Evolutionary conservation across 2,797 vertebrate species (phyloP), one percentile per base, ranked within the genome.

Genomic region (Halcyon smyrnensis): DNA sequence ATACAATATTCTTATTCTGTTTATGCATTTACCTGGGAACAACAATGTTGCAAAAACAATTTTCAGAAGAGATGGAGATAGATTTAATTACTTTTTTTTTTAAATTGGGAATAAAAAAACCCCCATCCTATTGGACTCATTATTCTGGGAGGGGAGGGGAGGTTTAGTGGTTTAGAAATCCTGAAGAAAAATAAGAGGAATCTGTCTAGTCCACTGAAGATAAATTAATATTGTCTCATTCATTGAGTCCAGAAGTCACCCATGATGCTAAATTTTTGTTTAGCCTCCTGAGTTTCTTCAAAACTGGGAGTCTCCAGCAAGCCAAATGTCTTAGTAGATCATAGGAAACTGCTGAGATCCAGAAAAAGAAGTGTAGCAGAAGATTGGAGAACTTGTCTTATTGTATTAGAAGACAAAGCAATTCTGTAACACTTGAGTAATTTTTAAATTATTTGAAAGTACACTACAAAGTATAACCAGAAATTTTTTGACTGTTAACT

Each of bases 101-200:
- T 80, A 63, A 67, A 62, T 39, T 70, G 23, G 6, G 73, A 68
- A 79, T 9, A 1, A 15, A 24, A 5, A 50, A 60, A 5, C 3
- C 50, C 27, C 51, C 34, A 36, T 36, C 34, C 34, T 39, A 5
- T 67, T 48, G 34, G 19, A 17, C 8, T 67, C 8, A 3, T 25
- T 74, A 15, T 46, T 89, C 15, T 64, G 46, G 11, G 6, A 10
- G 11, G 18, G 3, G 12, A 4, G 1, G 4, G 1, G 6, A 8
- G 32, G 79, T 65, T 62, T 46, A 30, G n/a, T 77, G 30, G 4
- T 51, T 59, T 84, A 50, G 37, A 92, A 77, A 54, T 54, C 65
- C 34, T 59, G 41, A 79, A 83, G 7, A 37, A 80, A 76, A 83
- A 17, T 53, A 43, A 80, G 37, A 78, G 19, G 17, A 48, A 53